Evolutionary conservation across 2,113 vertebrate genomes (phyloP).

Genomic region (Oncorhynchus nerka): DNA sequence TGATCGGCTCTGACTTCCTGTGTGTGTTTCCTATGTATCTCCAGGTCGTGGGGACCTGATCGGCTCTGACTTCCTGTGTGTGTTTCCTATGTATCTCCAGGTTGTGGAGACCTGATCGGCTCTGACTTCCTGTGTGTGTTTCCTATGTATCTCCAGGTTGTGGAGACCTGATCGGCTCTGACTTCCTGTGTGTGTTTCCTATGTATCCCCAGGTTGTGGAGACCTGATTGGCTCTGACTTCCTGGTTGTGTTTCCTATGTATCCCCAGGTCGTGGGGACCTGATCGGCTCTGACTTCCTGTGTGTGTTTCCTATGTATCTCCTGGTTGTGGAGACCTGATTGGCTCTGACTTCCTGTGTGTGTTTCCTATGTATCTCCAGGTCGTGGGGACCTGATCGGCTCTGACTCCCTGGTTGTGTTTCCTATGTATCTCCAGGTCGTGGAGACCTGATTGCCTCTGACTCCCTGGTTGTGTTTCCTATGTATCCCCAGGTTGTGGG

Average conservation of each 20-base stretch:
- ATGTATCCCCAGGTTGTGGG: too few species aligned
- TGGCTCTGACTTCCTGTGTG: background rate
- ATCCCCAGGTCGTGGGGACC: too few species aligned
- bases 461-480: background rate
- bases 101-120: slow-evolving; percentile 66
- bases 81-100: slow-evolving; percentile 48
- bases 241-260: too few species aligned
- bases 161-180: too few species aligned
- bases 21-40: background rate
- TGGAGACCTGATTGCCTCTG: background rate
- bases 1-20: background rate
- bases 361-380: background rate
- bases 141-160: too few species aligned
- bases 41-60: background rate
- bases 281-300: too few species aligned
- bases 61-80: background rate
- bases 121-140: background rate
- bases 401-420: background rate
- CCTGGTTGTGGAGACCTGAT: too few species aligned
- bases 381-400: background rate
- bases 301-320: too few species aligned
- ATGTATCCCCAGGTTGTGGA: background rate
- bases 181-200: background rate
- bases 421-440: background rate
- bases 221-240: too few species aligned